A percentile compares a stretch with the other conserved stretches of the same genome.
phyloP scores from a whole-genome alignment of 2,113 vertebrate genomes.

The Arothron firmamentum region DNA sequence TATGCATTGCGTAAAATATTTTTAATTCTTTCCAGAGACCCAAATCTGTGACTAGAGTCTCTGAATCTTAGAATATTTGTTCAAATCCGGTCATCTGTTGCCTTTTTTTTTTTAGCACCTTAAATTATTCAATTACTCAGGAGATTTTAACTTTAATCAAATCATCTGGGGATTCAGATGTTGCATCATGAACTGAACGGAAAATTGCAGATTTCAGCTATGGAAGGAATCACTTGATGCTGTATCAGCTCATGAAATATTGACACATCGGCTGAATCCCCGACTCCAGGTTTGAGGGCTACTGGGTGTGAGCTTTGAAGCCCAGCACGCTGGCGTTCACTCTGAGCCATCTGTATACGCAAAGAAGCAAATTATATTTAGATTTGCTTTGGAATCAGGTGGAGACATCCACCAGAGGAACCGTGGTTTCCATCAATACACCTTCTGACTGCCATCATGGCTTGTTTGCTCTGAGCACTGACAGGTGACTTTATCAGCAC shows the following conservation, averaged over 20 bases:
- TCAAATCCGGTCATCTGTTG: too few species aligned
- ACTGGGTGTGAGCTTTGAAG: constrained; percentile 42
- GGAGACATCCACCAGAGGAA: constrained; percentile 22
- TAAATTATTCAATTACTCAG: too few species aligned
- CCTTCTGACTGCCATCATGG: constrained; percentile 19
- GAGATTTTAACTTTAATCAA: neutral
- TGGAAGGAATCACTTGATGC: too few species aligned
- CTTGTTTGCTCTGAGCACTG: too few species aligned
- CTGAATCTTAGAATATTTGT: too few species aligned
- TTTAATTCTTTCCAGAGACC: too few species aligned
- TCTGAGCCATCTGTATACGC: constrained; percentile 40
- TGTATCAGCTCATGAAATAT: constrained; percentile 7
- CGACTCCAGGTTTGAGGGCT: constrained; percentile 37
- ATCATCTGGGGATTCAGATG: neutral
- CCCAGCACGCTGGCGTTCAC: constrained; percentile 21
- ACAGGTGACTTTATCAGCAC: too few species aligned
- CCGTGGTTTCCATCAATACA: constrained; percentile 25
- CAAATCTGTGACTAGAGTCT: too few species aligned
- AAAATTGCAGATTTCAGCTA: constrained; percentile 20
- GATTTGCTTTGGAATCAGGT: constrained; percentile 28
- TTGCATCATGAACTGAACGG: neutral
- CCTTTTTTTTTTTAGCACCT: too few species aligned
- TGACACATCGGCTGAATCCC: constrained; percentile 5
- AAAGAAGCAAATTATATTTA: constrained; percentile 40
- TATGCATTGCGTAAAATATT: too few species aligned